A percentile compares a stretch with the other conserved stretches of the same genome.
phyloP scores from a whole-genome alignment of 30 jellyfish, hydroid and myxozoan genomes.

The Rhopilema esculentum region DNA sequence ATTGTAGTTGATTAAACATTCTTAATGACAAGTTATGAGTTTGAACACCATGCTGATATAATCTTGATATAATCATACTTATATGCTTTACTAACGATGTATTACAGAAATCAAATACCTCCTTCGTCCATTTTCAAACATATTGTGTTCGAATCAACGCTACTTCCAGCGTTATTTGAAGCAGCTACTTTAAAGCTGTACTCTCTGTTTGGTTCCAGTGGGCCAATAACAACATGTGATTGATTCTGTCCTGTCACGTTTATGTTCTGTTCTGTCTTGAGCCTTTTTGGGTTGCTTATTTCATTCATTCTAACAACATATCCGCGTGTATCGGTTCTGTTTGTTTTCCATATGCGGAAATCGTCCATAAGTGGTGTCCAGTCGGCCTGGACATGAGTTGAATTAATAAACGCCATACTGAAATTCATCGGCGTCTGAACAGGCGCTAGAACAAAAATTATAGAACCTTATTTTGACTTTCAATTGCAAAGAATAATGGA shows the following conservation, averaged over 20 bases:
- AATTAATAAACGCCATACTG: background rate
- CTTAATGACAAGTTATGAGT: too few species aligned
- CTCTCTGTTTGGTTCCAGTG: constrained; percentile 8
- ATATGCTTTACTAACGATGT: too few species aligned
- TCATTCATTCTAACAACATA: constrained; percentile 4
- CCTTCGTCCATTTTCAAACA: constrained; percentile 33
- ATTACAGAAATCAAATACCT: constrained; percentile 23
- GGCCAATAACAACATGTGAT: constrained; percentile 8
- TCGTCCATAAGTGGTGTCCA: constrained; percentile 30
- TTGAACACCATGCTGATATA: too few species aligned
- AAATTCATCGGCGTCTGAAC: background rate
- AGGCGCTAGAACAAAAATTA: constrained; percentile 25
- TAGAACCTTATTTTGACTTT: too few species aligned
- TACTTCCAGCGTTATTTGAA: background rate
- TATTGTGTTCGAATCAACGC: background rate
- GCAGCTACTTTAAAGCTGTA: constrained; percentile 12
- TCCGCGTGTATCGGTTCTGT: constrained; percentile 1
- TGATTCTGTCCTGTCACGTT: background rate
- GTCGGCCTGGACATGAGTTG: background rate
- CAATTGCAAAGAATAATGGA: too few species aligned
- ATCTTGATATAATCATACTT: too few species aligned
- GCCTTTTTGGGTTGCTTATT: constrained; percentile 1
- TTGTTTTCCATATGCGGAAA: constrained; percentile 5
- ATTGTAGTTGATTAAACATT: too few species aligned
- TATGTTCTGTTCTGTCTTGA: background rate